Base-by-base conservation (phyloP, 2,797 vertebrate genomes). In the Serranus cabrilla region DNA sequence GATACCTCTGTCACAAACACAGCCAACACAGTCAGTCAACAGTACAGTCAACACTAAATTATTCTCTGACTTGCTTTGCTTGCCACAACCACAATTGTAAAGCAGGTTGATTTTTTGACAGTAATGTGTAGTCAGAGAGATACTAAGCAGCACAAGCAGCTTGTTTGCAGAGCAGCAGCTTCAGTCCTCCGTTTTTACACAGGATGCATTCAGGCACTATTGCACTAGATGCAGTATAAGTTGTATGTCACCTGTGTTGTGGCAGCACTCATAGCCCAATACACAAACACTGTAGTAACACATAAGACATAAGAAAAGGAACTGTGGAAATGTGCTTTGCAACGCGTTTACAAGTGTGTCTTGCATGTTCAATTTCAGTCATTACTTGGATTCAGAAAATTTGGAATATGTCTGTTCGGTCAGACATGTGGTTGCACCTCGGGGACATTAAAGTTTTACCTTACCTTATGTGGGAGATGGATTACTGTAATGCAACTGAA, bases 1-100 rank as follows among this genome's bases (percentile, higher is more conserved):
- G 69, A 64, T 50, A 27, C 17, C 49, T 76, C 47, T 51, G 56
- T 85, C 80, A 85, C 40, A 66, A 17, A 80, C 43, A 27, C 20
- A 23, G 47, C 43, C 67, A 62, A 27, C 27, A 27, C 27, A 27
- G 27, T 27, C 27, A 27, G 27, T 58, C 20, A 51, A 67, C 34
- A 69, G 49, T 42, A 25, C 42, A 20, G 49, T 56, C 45, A 45
- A 40, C 6, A 25, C 52, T 18, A 64, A 63, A 34, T 25, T 52
- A 8, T 57, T 21, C 31, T 70, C 47, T 37, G 56, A 27, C 39
- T 70, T 23, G 14, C 58, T 68, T 59, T 39, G 3, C 11, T 14
- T 40, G 27, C n/a, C 46, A 34, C 50, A 52, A 14, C 43, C 27
- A 2, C 4, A 1, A 27, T 0, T 39, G 21, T 5, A n/a, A 46